phyloP scores from a whole-genome alignment of 2,888 invertebrate species.

The Linnaemya vulpina region DNA sequence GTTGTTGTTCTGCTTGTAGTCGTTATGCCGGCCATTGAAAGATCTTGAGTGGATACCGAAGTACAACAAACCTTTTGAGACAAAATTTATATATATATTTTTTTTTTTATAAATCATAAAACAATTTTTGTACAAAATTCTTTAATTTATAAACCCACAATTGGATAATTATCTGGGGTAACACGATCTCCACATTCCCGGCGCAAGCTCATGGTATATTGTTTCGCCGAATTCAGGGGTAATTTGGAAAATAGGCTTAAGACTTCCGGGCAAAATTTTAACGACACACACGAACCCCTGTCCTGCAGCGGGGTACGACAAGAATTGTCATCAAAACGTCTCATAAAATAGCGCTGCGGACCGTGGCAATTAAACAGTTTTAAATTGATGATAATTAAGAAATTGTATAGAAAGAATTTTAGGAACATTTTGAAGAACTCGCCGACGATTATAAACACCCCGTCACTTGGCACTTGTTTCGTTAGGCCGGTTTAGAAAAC shows the following conservation, averaged over 20 bases:
- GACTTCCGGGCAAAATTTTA: conserved; percentile 76
- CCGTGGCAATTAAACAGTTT: conserved; percentile 1
- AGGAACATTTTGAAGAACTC: conserved; percentile 17
- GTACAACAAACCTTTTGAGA: conserved; percentile 72
- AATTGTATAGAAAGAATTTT: conserved; percentile 14
- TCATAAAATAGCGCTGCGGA: conserved; percentile 26
- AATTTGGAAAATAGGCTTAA: conserved; percentile 74
- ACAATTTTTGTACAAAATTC: background rate
- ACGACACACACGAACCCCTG: conserved; percentile 75
- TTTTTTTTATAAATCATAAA: too few relatives aligned
- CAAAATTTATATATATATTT: too few relatives aligned
- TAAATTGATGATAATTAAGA: background rate
- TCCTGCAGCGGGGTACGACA: conserved; percentile 76
- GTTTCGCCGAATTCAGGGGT: conserved; percentile 72
- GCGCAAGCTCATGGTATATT: conserved; percentile 74
- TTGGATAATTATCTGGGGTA: conserved; percentile 76
- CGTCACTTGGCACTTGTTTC: conserved; percentile 29
- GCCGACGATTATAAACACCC: background rate
- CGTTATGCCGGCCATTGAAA: background rate
- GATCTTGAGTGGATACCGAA: conserved; percentile 38
- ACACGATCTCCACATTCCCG: conserved; percentile 75
- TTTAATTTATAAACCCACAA: conserved; percentile 73
- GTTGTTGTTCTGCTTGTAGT: conserved; percentile 8
- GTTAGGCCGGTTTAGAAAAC: background rate
- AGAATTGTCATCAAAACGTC: conserved; percentile 21